Evolutionary conservation across 2,113 vertebrate species (phyloP), one percentile per base, ranked within the genome.

Genomic region (Glaucomys volans): DNA sequence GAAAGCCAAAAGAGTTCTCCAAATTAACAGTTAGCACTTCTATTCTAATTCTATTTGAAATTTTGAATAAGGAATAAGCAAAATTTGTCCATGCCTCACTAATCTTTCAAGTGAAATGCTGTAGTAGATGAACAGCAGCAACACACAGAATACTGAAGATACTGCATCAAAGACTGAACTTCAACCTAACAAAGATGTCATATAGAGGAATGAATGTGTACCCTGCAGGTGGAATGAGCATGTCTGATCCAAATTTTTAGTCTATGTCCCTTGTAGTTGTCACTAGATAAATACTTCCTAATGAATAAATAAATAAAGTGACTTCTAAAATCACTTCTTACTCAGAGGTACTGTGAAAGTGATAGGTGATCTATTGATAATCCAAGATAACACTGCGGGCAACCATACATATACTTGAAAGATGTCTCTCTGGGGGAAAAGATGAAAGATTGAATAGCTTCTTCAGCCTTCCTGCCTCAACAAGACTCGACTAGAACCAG

Each of bases 261-360:
- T 37, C 9, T 57, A 22, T 1, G 52, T 59, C 17, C 8, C 82
- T 88, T 71, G 50, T 69, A 75, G 37, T 20, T 79, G 54, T 5
- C 35, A 75, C 26, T 96, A 66, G 91, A 40, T 79, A 72, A 97
- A 77, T 47, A 77, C 67, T 90, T 74, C 16, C 40, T 77, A 75
- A 79, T 47, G 40, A 84, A 95, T 90, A 62, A 47, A 64, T 54
- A 52, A 40, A 35, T 14, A 30, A 76, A 37, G 22, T 74, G 47
- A 82, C 47, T 91, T 84, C 3, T 94, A 77, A 92, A 79, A 85
- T 71, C 0, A 0, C 50, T 81, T 90, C 37, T 72, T 87, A 79
- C 11, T 84, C 50, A 40, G 71, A 87, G 26, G 89, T 74, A 74
- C 22, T 22, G 28, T 74, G 72, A 66, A 87, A 76, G 18, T n/a